Evolutionary conservation across 2,888 invertebrate species (phyloP), one percentile per base, ranked within the genome.

Genomic region (Meloe dianella): DNA sequence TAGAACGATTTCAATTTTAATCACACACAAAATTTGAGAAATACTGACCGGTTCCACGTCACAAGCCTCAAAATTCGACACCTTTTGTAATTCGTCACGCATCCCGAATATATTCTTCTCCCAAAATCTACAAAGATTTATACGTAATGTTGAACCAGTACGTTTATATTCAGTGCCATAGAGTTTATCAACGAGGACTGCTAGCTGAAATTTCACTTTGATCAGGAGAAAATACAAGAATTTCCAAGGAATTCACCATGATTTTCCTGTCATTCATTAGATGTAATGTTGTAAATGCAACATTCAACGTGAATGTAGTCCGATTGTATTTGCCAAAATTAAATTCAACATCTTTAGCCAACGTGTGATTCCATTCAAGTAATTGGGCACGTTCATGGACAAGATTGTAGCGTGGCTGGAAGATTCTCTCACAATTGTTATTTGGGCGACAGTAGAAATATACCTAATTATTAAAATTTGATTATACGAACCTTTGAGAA

Each of bases 371-470:
- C 30, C 47, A 60, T n/a, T 54, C 47, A 12, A 60, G 20, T 24
- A 64, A n/a, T 56, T 64, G 60, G 8, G 64, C 64, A n/a, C 64
- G 64, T 64, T 64, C 60, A 32, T 51, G 41, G 41, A 41, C 41
- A 7, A 41, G 41, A 4, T 17, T 17, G 7, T 41, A 41, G 5
- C n/a, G 41, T 5, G 41, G 41, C 41, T 41, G 14, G 12, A 41
- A 6, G 17, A 7, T 41, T 41, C n/a, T 17, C 2, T 4, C 17
- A 17, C 17, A 17, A 17, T 17, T 41, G 1, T 2, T 1, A 35
- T 35, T 32, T 32, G 10, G n/a, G n/a, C n/a, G n/a, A n/a, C n/a
- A 7, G 7, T 32, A 32, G n/a, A 32, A 32, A 9, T 8, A 8
- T 14, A 14, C 4, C 12, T 0, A 12, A 35, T 1, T 12, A 12